Conservation (phyloP, 1,140 invertebrate species). For the Caerostris extrusa region DNA sequence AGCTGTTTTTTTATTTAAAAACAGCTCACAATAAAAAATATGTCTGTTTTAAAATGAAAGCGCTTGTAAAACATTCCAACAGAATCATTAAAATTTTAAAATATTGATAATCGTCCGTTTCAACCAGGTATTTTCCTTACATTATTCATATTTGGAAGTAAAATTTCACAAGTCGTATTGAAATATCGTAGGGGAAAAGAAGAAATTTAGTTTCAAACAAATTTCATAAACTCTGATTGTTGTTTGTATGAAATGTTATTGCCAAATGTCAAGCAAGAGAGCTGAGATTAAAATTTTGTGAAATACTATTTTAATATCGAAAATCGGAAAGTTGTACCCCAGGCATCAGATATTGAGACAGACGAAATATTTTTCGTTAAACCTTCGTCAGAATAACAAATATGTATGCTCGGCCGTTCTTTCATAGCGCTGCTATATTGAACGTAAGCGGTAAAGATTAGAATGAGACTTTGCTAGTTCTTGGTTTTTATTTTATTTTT, state of each 20-base stretch:
- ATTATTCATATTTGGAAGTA: background rate
- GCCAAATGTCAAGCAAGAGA: background rate
- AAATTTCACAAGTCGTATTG: background rate
- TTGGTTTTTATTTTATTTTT: background rate
- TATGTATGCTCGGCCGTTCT: background rate
- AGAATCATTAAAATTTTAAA: no score
- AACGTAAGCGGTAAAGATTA: background rate
- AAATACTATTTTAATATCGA: slow-evolving; percentile 21
- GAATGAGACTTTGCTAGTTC: background rate
- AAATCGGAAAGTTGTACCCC: slow-evolving; percentile 24
- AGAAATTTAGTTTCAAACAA: slow-evolving; percentile 33
- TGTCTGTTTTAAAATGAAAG: no score
- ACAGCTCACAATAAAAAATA: no score
- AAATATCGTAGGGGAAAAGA: background rate
- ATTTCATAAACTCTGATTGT: slow-evolving; percentile 42
- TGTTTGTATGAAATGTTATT: slow-evolving; percentile 40
- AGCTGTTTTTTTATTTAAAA: no score
- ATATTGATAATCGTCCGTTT: no score
- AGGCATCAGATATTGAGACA: slow-evolving; percentile 18
- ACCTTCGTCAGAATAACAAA: slow-evolving; percentile 24
- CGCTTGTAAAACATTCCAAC: no score
- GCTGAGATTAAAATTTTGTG: slow-evolving; percentile 33
- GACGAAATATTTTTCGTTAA: slow-evolving; percentile 48
- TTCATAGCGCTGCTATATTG: background rate
- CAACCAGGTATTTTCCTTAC: background rate